Evolutionary conservation across 2,797 vertebrate genomes (phyloP).

Genomic region (Acropternis orthonyx): DNA sequence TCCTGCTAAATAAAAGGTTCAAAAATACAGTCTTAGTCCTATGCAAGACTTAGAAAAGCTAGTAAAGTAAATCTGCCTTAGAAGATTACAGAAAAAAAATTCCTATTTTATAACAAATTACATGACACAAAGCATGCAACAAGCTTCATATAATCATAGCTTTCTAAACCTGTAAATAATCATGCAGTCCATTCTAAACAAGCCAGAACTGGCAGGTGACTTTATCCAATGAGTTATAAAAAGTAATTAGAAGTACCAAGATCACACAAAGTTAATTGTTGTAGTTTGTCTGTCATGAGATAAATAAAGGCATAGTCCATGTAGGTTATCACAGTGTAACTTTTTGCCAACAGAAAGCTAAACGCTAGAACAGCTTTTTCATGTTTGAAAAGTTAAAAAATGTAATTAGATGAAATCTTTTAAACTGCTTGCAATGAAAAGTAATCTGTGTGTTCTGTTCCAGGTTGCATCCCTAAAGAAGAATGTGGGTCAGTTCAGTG

Average conservation of each 20-base stretch:
- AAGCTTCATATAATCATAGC: background rate
- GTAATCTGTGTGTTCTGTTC: slow-evolving; percentile 21
- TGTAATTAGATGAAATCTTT: background rate
- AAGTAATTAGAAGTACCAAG: background rate
- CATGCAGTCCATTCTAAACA: background rate
- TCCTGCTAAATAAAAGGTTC: background rate
- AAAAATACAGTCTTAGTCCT: background rate
- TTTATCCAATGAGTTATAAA: background rate
- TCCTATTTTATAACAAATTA: background rate
- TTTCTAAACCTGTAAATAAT: background rate
- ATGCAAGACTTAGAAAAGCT: background rate
- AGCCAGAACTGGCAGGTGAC: background rate
- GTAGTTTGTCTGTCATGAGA: background rate
- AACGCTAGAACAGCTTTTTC: background rate
- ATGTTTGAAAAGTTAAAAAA: background rate
- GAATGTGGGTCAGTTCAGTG: slow-evolving; percentile 92
- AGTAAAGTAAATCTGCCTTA: background rate
- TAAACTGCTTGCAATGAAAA: background rate
- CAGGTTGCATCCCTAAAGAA: slow-evolving; percentile 85
- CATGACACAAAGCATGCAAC: background rate
- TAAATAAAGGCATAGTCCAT: background rate
- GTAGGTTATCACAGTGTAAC: background rate
- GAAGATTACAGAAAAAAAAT: background rate
- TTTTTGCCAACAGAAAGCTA: background rate
- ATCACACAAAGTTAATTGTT: background rate